These are phyloP conservation scores for Neogobius melanostomus DNA, from an alignment of 2,113 vertebrate species.

Conservation along the genomic window DNA sequence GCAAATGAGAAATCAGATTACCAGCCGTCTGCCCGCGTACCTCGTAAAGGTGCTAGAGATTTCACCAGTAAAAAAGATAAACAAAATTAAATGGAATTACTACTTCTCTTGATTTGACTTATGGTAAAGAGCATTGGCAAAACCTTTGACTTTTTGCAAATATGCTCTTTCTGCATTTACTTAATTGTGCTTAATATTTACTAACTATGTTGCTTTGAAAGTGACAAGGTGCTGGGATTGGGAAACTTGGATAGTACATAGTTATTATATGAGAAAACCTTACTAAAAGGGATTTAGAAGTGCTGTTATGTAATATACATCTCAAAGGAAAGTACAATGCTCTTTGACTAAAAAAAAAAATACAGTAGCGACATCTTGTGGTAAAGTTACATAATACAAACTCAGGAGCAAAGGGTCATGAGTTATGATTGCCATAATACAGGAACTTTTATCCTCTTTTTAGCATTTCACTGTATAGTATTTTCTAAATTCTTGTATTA, in stretches of 20 bases:
- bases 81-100: neutral
- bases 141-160: too few relatives aligned
- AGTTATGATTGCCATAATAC: too few relatives aligned
- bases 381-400: neutral
- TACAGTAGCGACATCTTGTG: neutral
- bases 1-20: constrained; percentile 38
- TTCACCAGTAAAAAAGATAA: neutral
- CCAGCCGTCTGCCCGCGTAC: constrained; percentile 36
- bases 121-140: neutral
- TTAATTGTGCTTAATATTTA: neutral
- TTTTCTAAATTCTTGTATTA: neutral
- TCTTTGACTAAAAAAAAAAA: neutral
- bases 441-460: too few relatives aligned
- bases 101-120: neutral
- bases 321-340: neutral
- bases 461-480: neutral
- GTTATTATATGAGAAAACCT: too few relatives aligned
- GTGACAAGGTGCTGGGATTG: too few relatives aligned
- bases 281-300: too few relatives aligned
- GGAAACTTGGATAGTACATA: too few relatives aligned
- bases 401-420: neutral
- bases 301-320: neutral
- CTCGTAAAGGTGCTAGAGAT: constrained; percentile 39
- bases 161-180: neutral
- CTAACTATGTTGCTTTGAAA: too few relatives aligned